Conservation (phyloP, 2,113 vertebrate species). For the Mirounga angustirostris region DNA sequence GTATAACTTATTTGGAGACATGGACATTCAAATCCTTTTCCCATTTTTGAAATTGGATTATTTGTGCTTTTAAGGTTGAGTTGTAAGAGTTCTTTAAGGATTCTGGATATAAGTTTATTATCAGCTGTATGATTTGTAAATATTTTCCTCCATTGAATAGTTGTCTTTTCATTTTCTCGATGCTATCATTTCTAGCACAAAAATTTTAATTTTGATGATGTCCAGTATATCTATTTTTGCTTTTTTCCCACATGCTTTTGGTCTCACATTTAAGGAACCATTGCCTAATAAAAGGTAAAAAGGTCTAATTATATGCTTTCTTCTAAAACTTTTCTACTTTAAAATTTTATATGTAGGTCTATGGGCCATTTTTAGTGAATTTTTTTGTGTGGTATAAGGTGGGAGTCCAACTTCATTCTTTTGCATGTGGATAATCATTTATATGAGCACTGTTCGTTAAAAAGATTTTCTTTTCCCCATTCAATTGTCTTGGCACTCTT, state of each 20-base stretch:
- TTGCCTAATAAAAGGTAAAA: background rate
- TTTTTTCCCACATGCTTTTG: background rate
- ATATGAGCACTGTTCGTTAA: background rate
- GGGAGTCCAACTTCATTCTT: background rate
- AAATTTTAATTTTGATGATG: background rate
- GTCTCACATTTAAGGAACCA: background rate
- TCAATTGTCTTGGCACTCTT: background rate
- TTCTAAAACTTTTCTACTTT: background rate
- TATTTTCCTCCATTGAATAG: background rate
- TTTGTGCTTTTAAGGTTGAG: background rate
- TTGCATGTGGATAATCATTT: background rate
- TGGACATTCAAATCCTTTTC: background rate
- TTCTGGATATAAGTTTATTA: background rate
- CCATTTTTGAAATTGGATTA: background rate
- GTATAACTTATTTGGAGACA: background rate
- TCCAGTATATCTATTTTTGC: background rate
- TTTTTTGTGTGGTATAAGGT: background rate
- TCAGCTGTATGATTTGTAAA: background rate
- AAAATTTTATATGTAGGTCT: background rate
- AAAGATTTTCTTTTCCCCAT: background rate
- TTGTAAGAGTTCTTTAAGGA: background rate
- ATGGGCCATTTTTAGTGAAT: background rate
- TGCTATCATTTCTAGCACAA: background rate
- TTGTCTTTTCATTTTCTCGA: background rate
- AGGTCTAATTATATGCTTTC: background rate